Evolutionary conservation across 2,797 vertebrate genomes (phyloP).

Genomic region (Arrhamphus sclerolepis): DNA sequence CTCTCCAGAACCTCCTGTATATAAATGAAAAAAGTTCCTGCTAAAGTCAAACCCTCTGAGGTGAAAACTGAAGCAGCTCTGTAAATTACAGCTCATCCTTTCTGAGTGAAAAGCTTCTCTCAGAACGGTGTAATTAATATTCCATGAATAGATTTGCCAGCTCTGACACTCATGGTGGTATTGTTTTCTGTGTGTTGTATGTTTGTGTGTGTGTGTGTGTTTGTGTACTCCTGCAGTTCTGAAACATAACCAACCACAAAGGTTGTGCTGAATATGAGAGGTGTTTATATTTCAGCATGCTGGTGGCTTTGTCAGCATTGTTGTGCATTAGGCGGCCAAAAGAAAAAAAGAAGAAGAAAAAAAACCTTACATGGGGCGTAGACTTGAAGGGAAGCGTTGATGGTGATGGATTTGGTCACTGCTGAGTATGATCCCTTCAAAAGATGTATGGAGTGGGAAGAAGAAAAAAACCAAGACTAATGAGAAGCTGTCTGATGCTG

Average conservation of each 20-base stretch:
- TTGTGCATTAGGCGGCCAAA: neutral
- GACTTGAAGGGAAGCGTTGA: too few relatives aligned
- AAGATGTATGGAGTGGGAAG: too few relatives aligned
- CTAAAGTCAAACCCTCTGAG: slow-evolving; percentile 20
- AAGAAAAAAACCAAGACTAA: too few relatives aligned
- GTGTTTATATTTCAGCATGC: neutral
- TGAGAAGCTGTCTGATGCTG: too few relatives aligned
- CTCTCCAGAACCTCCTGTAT: slow-evolving; percentile 19
- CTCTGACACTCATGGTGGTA: slow-evolving; percentile 1
- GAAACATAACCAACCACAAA: neutral
- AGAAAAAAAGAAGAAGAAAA: neutral
- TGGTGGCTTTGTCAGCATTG: neutral
- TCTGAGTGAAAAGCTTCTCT: neutral
- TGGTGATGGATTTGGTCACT: too few relatives aligned
- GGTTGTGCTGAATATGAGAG: neutral
- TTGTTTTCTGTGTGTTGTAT: neutral
- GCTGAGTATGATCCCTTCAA: too few relatives aligned
- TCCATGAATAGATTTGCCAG: slow-evolving; percentile 1
- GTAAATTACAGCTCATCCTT: neutral
- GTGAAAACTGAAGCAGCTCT: slow-evolving; percentile 9
- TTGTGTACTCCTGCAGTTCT: neutral
- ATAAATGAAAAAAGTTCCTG: neutral
- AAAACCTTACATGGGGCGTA: neutral
- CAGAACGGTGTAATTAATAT: slow-evolving; percentile 2
- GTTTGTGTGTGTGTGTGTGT: neutral